Evolutionary conservation across 30 jellyfish, hydroid and myxozoan genomes (phyloP).

Genomic region (Chironex yamaguchii): DNA sequence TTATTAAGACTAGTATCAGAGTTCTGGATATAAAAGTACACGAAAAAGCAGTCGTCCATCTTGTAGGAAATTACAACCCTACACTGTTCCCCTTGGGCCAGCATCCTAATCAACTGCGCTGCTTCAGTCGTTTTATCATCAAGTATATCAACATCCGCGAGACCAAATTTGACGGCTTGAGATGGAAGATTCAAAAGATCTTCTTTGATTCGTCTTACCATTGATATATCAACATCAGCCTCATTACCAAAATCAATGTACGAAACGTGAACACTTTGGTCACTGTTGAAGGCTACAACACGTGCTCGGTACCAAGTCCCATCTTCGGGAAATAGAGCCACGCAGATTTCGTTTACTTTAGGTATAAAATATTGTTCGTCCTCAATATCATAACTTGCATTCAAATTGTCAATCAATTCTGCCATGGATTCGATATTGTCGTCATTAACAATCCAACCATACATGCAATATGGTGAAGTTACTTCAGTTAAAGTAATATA

Average conservation of each 20-base stretch:
- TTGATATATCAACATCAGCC: slow-evolving; percentile 50
- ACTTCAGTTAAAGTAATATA: slow-evolving; percentile 76
- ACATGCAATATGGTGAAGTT: slow-evolving; percentile 71
- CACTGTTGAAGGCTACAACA: slow-evolving; percentile 31
- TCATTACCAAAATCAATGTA: slow-evolving; percentile 83
- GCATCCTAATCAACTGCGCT: no score
- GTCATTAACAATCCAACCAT: slow-evolving; percentile 70
- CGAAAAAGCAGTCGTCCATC: no score
- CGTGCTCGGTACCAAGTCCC: slow-evolving; percentile 83
- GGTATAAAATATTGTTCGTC: slow-evolving; percentile 37
- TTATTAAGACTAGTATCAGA: no score
- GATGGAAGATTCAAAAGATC: slow-evolving; percentile 53
- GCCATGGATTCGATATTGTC: slow-evolving; percentile 52
- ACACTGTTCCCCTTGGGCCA: no score
- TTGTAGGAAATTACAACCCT: no score
- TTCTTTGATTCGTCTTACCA: slow-evolving; percentile 70
- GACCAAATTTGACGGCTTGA: slow-evolving; percentile 75
- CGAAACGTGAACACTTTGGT: slow-evolving; percentile 35
- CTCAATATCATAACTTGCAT: neutral
- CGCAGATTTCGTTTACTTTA: slow-evolving; percentile 69
- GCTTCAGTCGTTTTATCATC: neutral
- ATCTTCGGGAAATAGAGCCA: slow-evolving; percentile 76
- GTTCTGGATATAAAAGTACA: no score
- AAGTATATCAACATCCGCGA: slow-evolving; percentile 13
- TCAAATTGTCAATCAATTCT: slow-evolving; percentile 25